A percentile compares a stretch with the other conserved stretches of the same genome.
Evolutionary conservation across 2,888 invertebrate species (phyloP).

Genomic region (Antheraea yamamai): DNA sequence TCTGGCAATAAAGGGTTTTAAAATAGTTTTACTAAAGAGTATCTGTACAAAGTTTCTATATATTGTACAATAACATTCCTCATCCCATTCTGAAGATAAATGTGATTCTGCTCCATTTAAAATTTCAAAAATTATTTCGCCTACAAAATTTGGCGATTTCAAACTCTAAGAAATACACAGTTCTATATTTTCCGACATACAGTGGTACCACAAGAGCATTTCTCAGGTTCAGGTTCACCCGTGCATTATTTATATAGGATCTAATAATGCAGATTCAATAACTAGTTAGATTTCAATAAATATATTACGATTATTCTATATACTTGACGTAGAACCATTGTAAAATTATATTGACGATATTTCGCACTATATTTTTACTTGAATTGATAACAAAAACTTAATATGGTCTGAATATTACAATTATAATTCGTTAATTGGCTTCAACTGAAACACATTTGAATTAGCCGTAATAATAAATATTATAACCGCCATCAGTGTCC

Average conservation of each 20-base stretch:
- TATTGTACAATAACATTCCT: too few species aligned
- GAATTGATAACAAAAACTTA: not conserved
- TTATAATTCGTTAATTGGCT: not conserved
- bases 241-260: not conserved
- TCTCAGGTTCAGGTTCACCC: too few species aligned
- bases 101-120: too few species aligned
- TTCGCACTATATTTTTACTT: not conserved
- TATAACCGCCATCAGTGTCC: not conserved
- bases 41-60: too few species aligned
- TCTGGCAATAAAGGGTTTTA: too few species aligned
- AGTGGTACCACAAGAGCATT: too few species aligned
- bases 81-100: too few species aligned
- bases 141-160: too few species aligned
- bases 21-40: too few species aligned
- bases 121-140: too few species aligned
- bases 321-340: not conserved
- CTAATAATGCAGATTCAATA: not conserved
- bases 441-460: not conserved
- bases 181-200: too few species aligned
- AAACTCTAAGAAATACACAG: too few species aligned
- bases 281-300: not conserved
- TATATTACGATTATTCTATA: not conserved
- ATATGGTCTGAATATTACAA: not conserved
- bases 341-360: not conserved
- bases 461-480: not conserved